Percentiles rank a stretch among this genome's conserved stretches.
phyloP scores from a whole-genome alignment of 2,797 vertebrate genomes.

The Pipistrellus nathusii region DNA sequence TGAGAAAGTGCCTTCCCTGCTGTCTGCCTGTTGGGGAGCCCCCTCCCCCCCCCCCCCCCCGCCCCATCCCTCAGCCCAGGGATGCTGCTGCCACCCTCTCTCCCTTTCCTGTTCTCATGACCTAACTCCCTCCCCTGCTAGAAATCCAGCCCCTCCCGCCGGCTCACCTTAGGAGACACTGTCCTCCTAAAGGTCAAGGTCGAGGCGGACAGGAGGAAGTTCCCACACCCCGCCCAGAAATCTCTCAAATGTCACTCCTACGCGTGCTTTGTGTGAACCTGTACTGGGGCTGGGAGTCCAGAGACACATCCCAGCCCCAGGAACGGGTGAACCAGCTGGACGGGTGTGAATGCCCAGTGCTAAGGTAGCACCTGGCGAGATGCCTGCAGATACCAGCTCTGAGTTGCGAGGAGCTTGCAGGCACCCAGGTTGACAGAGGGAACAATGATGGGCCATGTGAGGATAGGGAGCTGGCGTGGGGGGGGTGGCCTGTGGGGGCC shows the following conservation, averaged over 20 bases:
- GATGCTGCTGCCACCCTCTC: neutral
- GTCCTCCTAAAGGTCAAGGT: conserved; percentile 38
- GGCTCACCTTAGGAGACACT: neutral
- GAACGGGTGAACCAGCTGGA: neutral
- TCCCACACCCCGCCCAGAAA: neutral
- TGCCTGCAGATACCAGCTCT: neutral
- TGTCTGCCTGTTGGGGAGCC: neutral
- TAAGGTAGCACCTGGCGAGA: rapidly evolving
- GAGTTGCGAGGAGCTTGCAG: neutral
- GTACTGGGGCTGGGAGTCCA: neutral
- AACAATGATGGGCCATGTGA: neutral
- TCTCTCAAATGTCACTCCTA: neutral
- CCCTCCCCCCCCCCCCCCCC: neutral
- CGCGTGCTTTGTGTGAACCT: neutral
- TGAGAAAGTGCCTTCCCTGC: neutral
- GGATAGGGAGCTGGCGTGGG: neutral
- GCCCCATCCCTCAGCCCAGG: neutral
- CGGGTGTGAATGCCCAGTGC: rapidly evolving
- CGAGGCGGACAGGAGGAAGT: neutral
- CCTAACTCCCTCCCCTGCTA: conserved; percentile 22
- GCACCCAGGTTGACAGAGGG: neutral
- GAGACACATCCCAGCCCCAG: neutral
- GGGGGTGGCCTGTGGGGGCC: neutral
- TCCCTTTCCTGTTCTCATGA: neutral
- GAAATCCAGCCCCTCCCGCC: neutral